Conservation (phyloP, 2,797 vertebrate species). For the Liparis tanakae region DNA sequence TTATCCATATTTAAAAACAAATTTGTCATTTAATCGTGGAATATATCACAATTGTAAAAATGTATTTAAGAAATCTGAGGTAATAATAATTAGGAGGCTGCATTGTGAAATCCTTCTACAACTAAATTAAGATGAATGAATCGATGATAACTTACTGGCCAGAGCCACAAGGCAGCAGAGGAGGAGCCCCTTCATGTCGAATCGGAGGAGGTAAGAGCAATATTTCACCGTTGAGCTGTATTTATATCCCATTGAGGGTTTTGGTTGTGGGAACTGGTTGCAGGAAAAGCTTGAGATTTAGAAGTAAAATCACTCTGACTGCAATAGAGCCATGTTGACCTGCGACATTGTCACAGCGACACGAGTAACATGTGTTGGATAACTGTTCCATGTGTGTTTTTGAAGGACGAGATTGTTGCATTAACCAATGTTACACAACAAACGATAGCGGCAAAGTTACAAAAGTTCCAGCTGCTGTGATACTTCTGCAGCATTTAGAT, state of each 20-base stretch:
- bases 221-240: constrained; percentile 35
- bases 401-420: not conserved
- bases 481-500: not conserved
- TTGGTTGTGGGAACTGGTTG: constrained; percentile 7
- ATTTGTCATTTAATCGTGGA: not conserved
- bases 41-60: not conserved
- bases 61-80: not conserved
- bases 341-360: constrained; percentile 76
- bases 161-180: constrained; percentile 78
- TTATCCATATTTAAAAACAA: not conserved
- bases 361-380: constrained; percentile 36
- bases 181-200: constrained; percentile 74
- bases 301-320: constrained; percentile 48
- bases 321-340: constrained; percentile 54
- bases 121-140: not conserved
- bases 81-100: not conserved
- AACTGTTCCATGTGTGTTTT: not conserved
- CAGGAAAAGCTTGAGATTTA: constrained; percentile 19
- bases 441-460: not conserved
- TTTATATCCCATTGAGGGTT: constrained; percentile 68
- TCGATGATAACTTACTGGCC: constrained; percentile 72
- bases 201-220: constrained; percentile 39
- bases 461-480: constrained; percentile 14
- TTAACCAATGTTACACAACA: not conserved
- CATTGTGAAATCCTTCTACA: not conserved